Evolutionary conservation across 2,888 invertebrate genomes (phyloP).

Genomic region (Drosophila setosimentum): DNA sequence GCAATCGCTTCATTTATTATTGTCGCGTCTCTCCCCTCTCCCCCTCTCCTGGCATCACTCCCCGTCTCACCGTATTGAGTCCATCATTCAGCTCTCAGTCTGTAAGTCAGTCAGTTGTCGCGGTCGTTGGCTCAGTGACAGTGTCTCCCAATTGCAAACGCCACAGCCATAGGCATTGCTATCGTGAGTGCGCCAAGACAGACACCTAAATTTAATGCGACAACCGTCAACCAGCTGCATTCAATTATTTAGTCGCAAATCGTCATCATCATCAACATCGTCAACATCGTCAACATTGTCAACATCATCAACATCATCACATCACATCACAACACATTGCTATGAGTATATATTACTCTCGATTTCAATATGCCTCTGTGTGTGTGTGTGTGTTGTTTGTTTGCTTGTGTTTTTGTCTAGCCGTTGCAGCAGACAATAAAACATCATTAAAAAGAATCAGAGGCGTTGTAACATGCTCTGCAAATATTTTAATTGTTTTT

Average conservation of each 20-base stretch:
- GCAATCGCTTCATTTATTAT: constrained; percentile 82
- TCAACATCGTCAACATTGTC: constrained; percentile 58
- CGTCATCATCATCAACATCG: constrained; percentile 53
- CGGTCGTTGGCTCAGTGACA: constrained; percentile 75
- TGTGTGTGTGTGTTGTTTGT: constrained; percentile 1
- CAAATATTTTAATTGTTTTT: constrained; percentile 77
- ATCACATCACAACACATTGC: constrained; percentile 60
- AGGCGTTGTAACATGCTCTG: constrained; percentile 74
- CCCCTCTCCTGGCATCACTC: constrained; percentile 21
- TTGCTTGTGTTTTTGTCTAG: constrained; percentile 52
- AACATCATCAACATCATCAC: constrained; percentile 62
- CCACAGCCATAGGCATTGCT: constrained; percentile 33
- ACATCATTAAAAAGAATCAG: constrained; percentile 79
- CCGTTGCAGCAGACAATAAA: constrained; percentile 77
- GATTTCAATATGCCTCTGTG: constrained; percentile 8
- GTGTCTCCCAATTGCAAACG: constrained; percentile 63
- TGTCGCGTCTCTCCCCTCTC: constrained; percentile 60
- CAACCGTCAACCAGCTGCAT: constrained; percentile 83
- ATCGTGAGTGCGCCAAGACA: constrained; percentile 35
- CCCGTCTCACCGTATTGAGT: constrained; percentile 12
- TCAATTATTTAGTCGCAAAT: constrained; percentile 83
- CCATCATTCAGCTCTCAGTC: constrained; percentile 38
- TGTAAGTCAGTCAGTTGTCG: constrained; percentile 72
- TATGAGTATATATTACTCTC: constrained; percentile 53
- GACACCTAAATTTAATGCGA: constrained; percentile 83